Evolutionary conservation across 2,797 vertebrate genomes (phyloP), one percentile per base, ranked within the genome.

Genomic region (Platalea minor): DNA sequence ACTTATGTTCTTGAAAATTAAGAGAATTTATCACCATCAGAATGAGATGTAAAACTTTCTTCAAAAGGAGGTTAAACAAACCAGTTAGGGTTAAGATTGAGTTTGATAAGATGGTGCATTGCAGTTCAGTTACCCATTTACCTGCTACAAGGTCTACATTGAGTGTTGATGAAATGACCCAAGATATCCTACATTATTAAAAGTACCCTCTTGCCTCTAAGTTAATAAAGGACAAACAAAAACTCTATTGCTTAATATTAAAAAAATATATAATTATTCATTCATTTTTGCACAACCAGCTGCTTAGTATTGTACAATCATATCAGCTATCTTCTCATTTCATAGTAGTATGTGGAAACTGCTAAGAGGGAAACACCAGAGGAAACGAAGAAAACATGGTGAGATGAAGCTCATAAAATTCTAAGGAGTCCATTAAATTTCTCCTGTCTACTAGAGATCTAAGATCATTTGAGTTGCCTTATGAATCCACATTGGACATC

Each of bases 231-330:
- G 7, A 48, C 1, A 17, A 60, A 51, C 0, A 45, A 53, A 70
- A 0, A 0, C 2, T 43, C 9, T 35, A 13, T n/a, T 25, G 59
- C 16, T 69, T 43, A 41, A 24, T 46, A 17, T 13, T 37, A 65
- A 75, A 18, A 5, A 56, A 13, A 25, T 37, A 10, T 35, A 20
- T 19, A 57, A 64, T 46, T n/a, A 26, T 23, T 54, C 8, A 16
- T 43, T 53, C 2, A 7, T 25, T 92, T 54, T 64, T 41, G 2
- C 10, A 45, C 13, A 53, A 53, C 25, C 4, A 64, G 2, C 14
- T 78, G 24, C 24, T 81, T 37, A 28, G 8, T 46, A 28, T 45
- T 88, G 21, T 65, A 18, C 7, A 89, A 7, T 72, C 25, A 45
- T 33, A n/a, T 4, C 7, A 43, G 6, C 8, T 28, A 45, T 33